These are phyloP conservation scores for Threskiornis aethiopicus DNA, from an alignment of 2,797 vertebrate genomes.

Conservation along the genomic window DNA sequence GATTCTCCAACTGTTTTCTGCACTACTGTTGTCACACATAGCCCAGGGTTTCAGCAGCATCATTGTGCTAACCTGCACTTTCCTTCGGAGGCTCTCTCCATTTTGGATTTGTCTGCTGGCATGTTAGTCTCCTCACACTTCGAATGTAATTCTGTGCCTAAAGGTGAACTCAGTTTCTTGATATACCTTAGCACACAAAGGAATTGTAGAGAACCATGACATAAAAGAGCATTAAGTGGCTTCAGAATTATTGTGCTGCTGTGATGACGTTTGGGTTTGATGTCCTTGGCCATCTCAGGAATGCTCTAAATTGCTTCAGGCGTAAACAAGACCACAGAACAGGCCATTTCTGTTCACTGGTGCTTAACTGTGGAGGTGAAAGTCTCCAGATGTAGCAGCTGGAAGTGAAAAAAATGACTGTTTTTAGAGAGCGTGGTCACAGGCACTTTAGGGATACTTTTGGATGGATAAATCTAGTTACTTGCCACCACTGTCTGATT, in stretches of 20 bases:
- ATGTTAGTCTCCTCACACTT: neutral
- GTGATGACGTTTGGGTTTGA: neutral
- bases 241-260: neutral
- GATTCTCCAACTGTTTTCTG: neutral
- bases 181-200: neutral
- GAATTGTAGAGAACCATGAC: neutral
- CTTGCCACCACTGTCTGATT: neutral
- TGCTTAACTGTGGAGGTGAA: neutral
- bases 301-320: neutral
- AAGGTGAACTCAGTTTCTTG: neutral
- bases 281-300: neutral
- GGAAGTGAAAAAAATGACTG: neutral
- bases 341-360: neutral
- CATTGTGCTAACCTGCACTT: neutral
- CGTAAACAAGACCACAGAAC: neutral
- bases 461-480: neutral
- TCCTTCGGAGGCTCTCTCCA: neutral
- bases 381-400: neutral
- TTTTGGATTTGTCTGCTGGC: neutral
- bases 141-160: neutral
- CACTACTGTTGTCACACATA: neutral
- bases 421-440: neutral
- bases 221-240: neutral
- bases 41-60: neutral
- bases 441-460: neutral